Evolutionary conservation across 2,113 vertebrate genomes (phyloP), one percentile per base, ranked within the genome.

Genomic region (Sakesphorus luctuosus): DNA sequence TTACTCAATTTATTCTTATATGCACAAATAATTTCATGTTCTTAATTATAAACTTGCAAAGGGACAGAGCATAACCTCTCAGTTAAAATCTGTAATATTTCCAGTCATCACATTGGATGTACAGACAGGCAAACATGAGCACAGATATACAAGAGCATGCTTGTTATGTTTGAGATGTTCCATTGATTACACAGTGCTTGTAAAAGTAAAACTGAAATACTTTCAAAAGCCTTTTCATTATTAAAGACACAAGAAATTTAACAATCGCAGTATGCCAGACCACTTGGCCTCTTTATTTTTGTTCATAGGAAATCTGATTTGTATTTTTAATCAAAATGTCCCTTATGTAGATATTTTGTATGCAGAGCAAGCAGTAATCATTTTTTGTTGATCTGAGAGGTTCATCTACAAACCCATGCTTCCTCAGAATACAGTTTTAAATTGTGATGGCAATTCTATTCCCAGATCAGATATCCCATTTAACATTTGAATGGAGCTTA

Each of bases 321-420:
- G 38, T 61, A 58, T 81, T 75, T 88, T 71, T 63, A 88, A 86
- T 47, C 33, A 69, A 68, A 80, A 46, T 43, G 20, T 63, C 40
- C 38, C 35, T 47, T 50, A 40, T 6, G 19, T 11, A 73, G 58
- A 55, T 1, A 47, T 73, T 65, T 56, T 47, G 6, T 28, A 7
- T n/a, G 33, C 85, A 85, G 38, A 77, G 6, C 0, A 0, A 87
- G 28, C 38, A 73, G 61, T 49, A 79, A 61, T 40, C 0, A 0
- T 61, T 80, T 33, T 35, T 63, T 19, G 13, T 11, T 63, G 38
- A 61, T 46, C 21, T 12, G 26, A 67, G 63, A 79, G 31, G 50
- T 36, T 71, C 0, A 9, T 56, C 65, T 75, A 58, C 28, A 86
- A 74, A 86, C 23, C 43, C 52, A 23, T 3, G 3, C 13, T 40